Evolutionary conservation across 2,888 invertebrate species (phyloP), one percentile per base, ranked within the genome.

Genomic region (Apantesis nais): DNA sequence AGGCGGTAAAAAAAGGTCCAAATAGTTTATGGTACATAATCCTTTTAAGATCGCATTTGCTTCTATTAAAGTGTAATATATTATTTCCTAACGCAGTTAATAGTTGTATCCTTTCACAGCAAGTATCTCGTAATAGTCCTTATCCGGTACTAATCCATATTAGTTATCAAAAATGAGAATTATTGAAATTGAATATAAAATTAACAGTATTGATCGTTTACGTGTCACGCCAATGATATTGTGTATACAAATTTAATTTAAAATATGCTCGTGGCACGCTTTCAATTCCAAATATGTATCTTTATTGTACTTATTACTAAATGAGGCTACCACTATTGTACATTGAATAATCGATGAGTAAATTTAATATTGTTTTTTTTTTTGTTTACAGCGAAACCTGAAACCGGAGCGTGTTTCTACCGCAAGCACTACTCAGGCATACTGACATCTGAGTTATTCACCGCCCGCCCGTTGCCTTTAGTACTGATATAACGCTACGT

Each of bases 381-480:
- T 80, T 84, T 81, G 76, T 85, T 80, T 77, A 9, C 90, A 94
- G 94, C 94, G 94, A 83, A 92, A 92, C 86, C 81, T 93, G 78
- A 93, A 94, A 77, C 88, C 91, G 78, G 93, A 93, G 61, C 93
- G 94, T 78, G 93, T 93, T 70, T 85, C 93, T 19, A 86, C 92
- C 63, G 94, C 94, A 55, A 93, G 92, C 84, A 93, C 94, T 76
- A 95, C 95, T 80, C 95, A 93, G 85, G 94, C 94, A 88, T 95
- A 95, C 95, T 95, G 95, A 95, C 94, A 89, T 89, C 83, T 87
- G 87, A 83, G 87, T 78, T 72, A 74, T 82, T 74, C 88, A 81
- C 88, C 90, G 91, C 92, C 90, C 89, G 86, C 88, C 86, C 90
- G 91, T 88, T 88, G 92, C 90, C 90, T 89, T 81, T 90, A 90